Evolutionary conservation across 53 echinoderm and acorn worm species (phyloP), one percentile per base, ranked within the genome.

Genomic region (Zoroaster sp.): DNA sequence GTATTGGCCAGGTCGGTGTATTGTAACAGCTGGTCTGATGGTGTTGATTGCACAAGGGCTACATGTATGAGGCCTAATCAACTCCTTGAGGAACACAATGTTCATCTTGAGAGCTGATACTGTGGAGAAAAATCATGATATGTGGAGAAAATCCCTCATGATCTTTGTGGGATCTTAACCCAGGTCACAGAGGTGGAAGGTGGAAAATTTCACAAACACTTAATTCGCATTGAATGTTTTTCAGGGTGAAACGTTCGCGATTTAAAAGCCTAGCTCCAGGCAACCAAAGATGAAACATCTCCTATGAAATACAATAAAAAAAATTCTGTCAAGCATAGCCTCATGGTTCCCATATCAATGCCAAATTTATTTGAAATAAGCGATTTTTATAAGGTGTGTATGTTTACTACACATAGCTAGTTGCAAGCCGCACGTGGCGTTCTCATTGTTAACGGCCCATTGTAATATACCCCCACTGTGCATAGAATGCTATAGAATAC

Each of bases 401-500:
- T 43, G 10, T 12, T 73, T 13, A 45, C n/a, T 42, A 43, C 31
- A 74, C 25, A 43, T 39, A 46, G 32, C 46, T 76, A n/a, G 55
- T 78, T 54, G 78, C 55, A 10, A 67, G 81, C 81, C 67, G 30
- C 41, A 30, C 17, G 66, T 81, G 81, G 81, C 81, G 28, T 66
- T 37, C 36, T 35, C 37, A 31, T 35, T 81, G 81, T 81, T 81
- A 81, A 81, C 67, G 81, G 81, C 66, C 81, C 66, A 66, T 81
- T 81, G 81, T 81, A 81, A 81, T 81, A 38, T 81, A 81, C 81
- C 79, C 81, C 81, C 67, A 81, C 81, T 81, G 81, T 81, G 68
- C 81, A 81, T 81, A 81, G 81, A 81, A 81, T 81, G 81, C 81
- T 81, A 66, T 81, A 54, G 81, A 81, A 81, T 81, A 81, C 81